phyloP scores from a whole-genome alignment of 2,797 vertebrate species.

The Bradypus variegatus region DNA sequence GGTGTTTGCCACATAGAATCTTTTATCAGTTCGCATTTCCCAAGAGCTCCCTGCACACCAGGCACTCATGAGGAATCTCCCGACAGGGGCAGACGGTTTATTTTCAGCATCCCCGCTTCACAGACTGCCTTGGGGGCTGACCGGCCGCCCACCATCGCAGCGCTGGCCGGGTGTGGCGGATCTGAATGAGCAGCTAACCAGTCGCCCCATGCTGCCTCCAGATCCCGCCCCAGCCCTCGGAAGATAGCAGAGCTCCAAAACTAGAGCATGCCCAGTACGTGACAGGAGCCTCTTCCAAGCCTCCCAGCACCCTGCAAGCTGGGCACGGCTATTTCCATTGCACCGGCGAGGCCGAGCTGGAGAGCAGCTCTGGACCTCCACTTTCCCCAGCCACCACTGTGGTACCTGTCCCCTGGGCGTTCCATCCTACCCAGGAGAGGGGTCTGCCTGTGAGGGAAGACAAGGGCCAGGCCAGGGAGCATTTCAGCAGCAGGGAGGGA shows the following conservation, averaged over 20 bases:
- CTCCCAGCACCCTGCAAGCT: background rate
- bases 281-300: no score
- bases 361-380: background rate
- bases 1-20: fast-evolving
- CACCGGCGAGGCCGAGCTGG: fast-evolving
- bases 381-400: background rate
- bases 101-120: background rate
- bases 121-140: no score
- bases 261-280: background rate
- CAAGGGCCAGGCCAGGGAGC: background rate
- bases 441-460: no score
- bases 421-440: background rate
- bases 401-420: no score
- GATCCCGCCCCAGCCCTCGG: fast-evolving
- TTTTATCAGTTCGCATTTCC: fast-evolving
- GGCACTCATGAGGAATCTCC: background rate
- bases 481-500: background rate
- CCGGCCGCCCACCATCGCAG: fast-evolving
- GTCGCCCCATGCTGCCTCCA: fast-evolving
- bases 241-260: background rate
- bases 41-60: fast-evolving
- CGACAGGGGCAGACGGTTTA: fast-evolving
- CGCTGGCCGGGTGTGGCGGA: fast-evolving
- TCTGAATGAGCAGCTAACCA: background rate
- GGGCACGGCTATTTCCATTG: fast-evolving